Percentiles rank a stretch among this genome's conserved stretches.
phyloP scores from a whole-genome alignment of 1,140 invertebrate species.

The Ceratoteleas bidentatus region DNA sequence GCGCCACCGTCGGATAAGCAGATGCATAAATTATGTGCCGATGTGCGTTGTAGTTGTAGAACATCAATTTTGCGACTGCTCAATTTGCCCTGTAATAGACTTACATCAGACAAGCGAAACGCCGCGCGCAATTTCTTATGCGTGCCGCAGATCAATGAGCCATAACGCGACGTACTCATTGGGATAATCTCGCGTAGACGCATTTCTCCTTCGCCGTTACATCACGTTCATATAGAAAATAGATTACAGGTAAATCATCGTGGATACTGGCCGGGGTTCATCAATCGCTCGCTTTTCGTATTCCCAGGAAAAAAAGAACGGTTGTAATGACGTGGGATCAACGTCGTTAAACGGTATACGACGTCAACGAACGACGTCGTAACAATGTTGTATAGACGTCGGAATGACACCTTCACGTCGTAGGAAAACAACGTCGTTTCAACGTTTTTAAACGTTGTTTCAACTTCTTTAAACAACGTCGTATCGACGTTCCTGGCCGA shows the following conservation, averaged over 20 bases:
- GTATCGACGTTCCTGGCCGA: no score
- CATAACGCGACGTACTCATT: slow-evolving; percentile 52
- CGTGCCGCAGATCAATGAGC: slow-evolving; percentile 47
- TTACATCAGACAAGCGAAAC: slow-evolving; percentile 44
- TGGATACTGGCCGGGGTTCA: no score
- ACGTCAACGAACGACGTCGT: no score
- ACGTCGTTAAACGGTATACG: no score
- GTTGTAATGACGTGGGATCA: no score
- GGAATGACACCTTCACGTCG: no score
- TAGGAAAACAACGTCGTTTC: no score
- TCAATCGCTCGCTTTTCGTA: no score
- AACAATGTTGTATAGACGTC: no score
- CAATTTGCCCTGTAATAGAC: slow-evolving; percentile 58
- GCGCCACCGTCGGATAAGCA: slow-evolving; percentile 37
- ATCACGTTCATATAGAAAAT: slow-evolving; percentile 44
- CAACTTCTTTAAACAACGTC: no score
- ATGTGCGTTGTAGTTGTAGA: slow-evolving; percentile 38
- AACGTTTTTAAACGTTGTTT: no score
- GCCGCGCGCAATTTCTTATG: slow-evolving; percentile 49
- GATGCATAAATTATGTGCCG: slow-evolving; percentile 24
- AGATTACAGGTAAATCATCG: slow-evolving; percentile 43
- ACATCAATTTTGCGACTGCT: slow-evolving; percentile 45
- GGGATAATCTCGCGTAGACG: slow-evolving; percentile 43
- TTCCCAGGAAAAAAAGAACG: no score
- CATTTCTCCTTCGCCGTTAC: slow-evolving; percentile 52